A percentile compares a stretch with the other conserved stretches of the same genome.
Evolutionary conservation across 2,113 vertebrate genomes (phyloP).

Genomic region (Bos indicus): DNA sequence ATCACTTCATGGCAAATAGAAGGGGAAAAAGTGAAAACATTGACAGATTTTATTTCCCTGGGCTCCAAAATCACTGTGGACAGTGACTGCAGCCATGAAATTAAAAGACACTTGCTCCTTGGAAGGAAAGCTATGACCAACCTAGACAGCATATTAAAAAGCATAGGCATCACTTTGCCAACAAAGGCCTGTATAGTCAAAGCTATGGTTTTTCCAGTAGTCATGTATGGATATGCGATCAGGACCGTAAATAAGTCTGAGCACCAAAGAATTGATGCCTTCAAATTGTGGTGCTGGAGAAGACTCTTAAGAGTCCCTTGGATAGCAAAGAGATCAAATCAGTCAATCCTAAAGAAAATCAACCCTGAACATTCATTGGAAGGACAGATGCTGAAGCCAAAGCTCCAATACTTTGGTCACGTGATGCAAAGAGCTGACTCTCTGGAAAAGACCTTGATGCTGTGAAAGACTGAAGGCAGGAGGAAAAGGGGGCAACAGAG

Average conservation of each 20-base stretch:
- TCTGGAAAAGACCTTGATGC: neutral
- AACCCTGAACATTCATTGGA: neutral
- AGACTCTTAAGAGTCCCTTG: neutral
- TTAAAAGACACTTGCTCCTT: neutral
- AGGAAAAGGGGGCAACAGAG: neutral
- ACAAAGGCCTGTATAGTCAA: neutral
- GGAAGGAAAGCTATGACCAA: neutral
- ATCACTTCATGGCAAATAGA: neutral
- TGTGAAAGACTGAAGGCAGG: neutral
- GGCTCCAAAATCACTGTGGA: neutral
- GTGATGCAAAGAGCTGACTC: neutral
- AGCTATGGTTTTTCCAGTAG: neutral
- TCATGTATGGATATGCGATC: neutral
- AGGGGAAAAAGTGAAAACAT: neutral
- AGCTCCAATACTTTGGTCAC: neutral
- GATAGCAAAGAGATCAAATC: neutral
- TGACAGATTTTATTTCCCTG: neutral
- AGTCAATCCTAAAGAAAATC: neutral
- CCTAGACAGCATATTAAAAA: neutral
- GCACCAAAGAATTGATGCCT: neutral
- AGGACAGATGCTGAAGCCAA: neutral
- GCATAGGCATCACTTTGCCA: neutral
- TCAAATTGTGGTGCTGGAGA: neutral
- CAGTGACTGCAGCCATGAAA: neutral
- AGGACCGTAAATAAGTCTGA: neutral